phyloP scores from a whole-genome alignment of 2,797 vertebrate species.

The Neosalanx taihuensis region DNA sequence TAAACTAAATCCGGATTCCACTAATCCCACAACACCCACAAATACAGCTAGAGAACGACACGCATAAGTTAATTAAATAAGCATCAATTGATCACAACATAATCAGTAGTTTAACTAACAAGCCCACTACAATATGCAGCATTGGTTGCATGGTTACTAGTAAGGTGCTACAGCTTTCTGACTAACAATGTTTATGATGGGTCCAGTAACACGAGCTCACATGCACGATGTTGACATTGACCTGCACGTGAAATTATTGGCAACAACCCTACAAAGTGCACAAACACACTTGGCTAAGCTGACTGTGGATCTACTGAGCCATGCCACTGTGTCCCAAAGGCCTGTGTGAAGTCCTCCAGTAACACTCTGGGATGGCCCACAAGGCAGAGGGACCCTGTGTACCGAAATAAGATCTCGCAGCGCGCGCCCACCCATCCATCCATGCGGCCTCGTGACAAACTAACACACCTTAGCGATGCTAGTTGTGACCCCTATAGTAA shows the following conservation, averaged over 20 bases:
- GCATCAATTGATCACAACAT: no score
- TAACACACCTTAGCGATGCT: neutral
- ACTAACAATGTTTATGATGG: neutral
- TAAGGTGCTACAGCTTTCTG: no score
- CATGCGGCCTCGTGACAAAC: slow-evolving; percentile 26
- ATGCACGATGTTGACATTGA: no score
- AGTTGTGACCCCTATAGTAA: neutral
- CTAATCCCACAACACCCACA: neutral
- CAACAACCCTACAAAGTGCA: neutral
- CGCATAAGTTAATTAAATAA: no score
- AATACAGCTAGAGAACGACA: neutral
- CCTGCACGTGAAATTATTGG: no score
- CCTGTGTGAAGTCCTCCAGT: neutral
- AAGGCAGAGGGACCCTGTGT: slow-evolving; percentile 3
- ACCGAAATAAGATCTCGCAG: slow-evolving; percentile 2
- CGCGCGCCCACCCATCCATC: slow-evolving; percentile 43
- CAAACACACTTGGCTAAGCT: neutral
- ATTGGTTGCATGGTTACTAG: no score
- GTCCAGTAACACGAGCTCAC: neutral
- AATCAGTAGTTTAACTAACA: no score
- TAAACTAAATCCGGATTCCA: neutral
- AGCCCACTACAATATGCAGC: no score
- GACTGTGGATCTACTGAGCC: neutral
- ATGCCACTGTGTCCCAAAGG: neutral
- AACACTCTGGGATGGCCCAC: neutral